Evolutionary conservation across 2,888 invertebrate genomes (phyloP).

Genomic region (Caradrina kadenii): DNA sequence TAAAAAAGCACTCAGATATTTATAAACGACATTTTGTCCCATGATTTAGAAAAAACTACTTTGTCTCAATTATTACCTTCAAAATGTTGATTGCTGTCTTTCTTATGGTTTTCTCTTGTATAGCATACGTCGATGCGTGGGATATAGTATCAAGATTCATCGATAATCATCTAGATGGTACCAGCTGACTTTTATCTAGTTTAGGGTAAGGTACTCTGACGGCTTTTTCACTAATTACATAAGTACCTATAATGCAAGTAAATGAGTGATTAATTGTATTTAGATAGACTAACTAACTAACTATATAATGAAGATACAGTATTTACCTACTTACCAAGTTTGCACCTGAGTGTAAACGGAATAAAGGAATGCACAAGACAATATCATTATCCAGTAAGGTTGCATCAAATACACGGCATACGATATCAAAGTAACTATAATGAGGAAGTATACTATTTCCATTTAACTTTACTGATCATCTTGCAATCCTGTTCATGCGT

Average conservation of each 20-base stretch:
- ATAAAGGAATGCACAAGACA: conserved; percentile 73
- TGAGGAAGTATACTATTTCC: conserved; percentile 84
- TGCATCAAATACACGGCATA: conserved; percentile 80
- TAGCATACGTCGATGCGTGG: no score
- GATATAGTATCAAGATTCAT: no score
- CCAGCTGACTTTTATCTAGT: no score
- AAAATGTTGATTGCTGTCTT: background rate
- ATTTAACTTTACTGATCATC: conserved; percentile 76
- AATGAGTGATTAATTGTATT: no score
- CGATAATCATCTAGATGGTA: no score
- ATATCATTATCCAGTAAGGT: conserved; percentile 81
- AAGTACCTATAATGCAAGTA: no score
- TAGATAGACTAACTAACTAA: no score
- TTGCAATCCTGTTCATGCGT: conserved; percentile 54
- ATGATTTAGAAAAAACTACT: background rate
- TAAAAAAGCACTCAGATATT: background rate
- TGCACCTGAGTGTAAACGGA: conserved; percentile 71
- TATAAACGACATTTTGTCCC: no score
- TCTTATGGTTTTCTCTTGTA: background rate
- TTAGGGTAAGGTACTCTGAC: no score
- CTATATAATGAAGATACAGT: no score
- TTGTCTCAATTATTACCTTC: background rate
- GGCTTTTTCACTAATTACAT: no score
- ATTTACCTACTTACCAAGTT: conserved; percentile 33
- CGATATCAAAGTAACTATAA: conserved; percentile 71